Conservation (phyloP, 2,888 invertebrate species). For the Andricus quercusramuli region DNA sequence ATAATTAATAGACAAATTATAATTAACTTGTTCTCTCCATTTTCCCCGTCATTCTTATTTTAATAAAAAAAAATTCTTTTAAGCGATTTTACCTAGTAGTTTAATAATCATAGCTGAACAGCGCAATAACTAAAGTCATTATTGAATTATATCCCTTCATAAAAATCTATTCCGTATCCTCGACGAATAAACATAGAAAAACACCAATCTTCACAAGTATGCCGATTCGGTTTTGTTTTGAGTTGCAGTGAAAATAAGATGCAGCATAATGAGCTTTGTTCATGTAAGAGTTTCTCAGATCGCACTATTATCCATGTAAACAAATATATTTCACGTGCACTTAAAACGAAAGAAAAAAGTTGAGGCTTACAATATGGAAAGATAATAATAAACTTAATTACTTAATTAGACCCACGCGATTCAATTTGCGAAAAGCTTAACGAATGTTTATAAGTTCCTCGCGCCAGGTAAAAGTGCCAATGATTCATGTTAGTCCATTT, state of each 20-base stretch:
- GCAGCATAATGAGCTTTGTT: no score
- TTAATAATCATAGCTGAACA: not conserved
- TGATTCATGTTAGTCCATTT: not conserved
- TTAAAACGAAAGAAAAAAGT: not conserved
- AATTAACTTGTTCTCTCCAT: constrained; percentile 5
- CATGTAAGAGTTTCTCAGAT: no score
- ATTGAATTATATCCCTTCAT: not conserved
- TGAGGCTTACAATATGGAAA: not conserved
- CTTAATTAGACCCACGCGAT: not conserved
- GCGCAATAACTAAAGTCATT: not conserved
- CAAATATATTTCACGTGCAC: not conserved
- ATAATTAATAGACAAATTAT: constrained; percentile 23
- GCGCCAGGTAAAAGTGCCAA: not conserved
- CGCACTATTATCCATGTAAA: not conserved
- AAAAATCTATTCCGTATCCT: not conserved
- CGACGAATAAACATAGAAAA: not conserved
- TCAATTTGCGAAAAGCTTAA: not conserved
- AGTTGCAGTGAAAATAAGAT: no score
- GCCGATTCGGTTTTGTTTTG: no score
- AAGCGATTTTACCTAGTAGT: not conserved
- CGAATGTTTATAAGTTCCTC: not conserved
- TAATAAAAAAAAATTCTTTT: not conserved
- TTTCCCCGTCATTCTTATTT: constrained; percentile 2
- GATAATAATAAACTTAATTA: not conserved
- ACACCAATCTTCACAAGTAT: no score